Evolutionary conservation across 2,888 invertebrate genomes (phyloP).

Genomic region (Eudemis profundana): DNA sequence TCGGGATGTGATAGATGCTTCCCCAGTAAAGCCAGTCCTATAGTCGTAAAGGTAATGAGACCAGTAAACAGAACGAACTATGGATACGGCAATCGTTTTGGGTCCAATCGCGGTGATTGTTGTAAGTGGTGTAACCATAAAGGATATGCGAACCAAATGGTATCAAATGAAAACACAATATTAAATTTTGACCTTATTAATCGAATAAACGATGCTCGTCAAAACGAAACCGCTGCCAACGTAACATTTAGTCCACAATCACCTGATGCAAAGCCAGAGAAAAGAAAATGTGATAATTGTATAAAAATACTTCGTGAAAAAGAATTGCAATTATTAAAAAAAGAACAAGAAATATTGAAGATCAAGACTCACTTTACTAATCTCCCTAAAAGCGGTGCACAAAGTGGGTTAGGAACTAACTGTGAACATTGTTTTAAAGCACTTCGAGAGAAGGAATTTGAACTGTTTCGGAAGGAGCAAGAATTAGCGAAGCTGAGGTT

Average conservation of each 20-base stretch:
- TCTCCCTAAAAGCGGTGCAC: background rate
- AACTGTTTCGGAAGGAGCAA: constrained; percentile 28
- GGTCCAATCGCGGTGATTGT: constrained; percentile 8
- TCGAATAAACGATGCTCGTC: constrained; percentile 13
- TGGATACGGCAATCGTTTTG: background rate
- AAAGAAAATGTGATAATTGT: constrained; percentile 24
- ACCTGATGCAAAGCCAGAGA: constrained; percentile 6
- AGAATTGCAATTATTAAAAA: constrained; percentile 25
- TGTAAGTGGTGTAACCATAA: background rate
- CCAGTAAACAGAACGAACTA: constrained; percentile 6
- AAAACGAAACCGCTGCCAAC: background rate
- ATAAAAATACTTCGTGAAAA: constrained; percentile 26
- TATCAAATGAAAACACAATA: constrained; percentile 11
- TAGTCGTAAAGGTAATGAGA: constrained; percentile 27
- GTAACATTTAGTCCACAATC: constrained; percentile 1
- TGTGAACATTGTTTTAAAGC: constrained; percentile 28
- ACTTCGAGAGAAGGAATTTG: constrained; percentile 27
- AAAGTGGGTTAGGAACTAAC: constrained; percentile 23
- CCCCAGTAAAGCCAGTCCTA: constrained; percentile 9
- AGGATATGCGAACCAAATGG: constrained; percentile 3
- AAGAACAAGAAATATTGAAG: constrained; percentile 32
- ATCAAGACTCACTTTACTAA: constrained; percentile 30
- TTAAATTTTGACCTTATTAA: constrained; percentile 22
- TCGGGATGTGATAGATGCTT: constrained; percentile 5
- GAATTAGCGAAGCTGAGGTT: constrained; percentile 22